Evolutionary conservation across 2,888 invertebrate species (phyloP), one percentile per base, ranked within the genome.

Genomic region (Dynastes tityus): DNA sequence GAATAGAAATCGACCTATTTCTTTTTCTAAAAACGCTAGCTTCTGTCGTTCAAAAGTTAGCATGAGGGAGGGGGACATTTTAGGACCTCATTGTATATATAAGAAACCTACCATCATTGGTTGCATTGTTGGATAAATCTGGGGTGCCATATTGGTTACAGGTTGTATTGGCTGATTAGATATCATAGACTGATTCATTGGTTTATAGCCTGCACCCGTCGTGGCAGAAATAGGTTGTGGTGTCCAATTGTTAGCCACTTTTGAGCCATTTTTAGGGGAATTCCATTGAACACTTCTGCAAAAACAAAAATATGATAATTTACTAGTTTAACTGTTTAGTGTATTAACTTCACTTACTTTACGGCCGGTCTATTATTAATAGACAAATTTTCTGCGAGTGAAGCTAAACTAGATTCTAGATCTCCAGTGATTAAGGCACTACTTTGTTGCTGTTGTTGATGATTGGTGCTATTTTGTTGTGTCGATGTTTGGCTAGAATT

Each of bases 391-490:
- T 98, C 96, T 81, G 98, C 98, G 84, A 98, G 91, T 82, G 95
- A 95, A 81, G 97, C 97, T 80, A 98, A 93, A 84, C 97, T 97
- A 84, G 97, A 96, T 88, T 98, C 98, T 88, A 98, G 91, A 89
- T 98, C 98, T 77, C 97, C 97, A 37, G 97, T 96, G 81, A 98
- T 91, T 82, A 98, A 94, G 81, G 90, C 89, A 82, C 90, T 87
- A 80, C 88, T 88, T 32, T 65, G 77, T 61, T 87, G 81, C 68
- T 83, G 82, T 84, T 82, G 76, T 80, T 82, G 71, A 9, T 78
- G 70, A 65, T 80, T 82, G 85, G 79, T 81, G 85, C 77, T 81
- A 22, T 45, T n/a, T 16, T 79, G 79, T 55, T 76, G 73, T 45
- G 65, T 40, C 32, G 76, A 49, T 49, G 78, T 78, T 82, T 58